Base-by-base conservation (phyloP, 2,113 vertebrate genomes). In the Cololabis saira region DNA sequence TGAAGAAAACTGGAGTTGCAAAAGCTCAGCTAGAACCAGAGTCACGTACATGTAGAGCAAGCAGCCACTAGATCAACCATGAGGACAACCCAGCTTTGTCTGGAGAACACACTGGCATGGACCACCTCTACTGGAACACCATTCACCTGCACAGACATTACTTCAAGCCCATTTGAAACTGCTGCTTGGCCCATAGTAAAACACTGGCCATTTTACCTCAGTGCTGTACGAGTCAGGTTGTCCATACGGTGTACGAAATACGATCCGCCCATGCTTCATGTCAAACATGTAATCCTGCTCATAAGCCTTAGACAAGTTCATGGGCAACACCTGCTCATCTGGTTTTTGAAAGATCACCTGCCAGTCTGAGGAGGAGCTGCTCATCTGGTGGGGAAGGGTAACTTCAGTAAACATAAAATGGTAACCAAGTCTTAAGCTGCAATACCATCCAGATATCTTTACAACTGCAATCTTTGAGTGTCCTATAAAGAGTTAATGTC, bases 71-170 rank as follows among this genome's bases (percentile, higher is more conserved):
- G 57, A 19, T 91, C 90, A 0, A 92, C 63, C 45, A 84, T 73
- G 9, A 89, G 16, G 19, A 90, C 73, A 1, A 83, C 19, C 88
- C 82, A 89, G 68, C 61, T 70, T 56, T 87, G 81, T 62, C 76
- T 84, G 33, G 85, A 90, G 59, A 88, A 87, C 33, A 91, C 14
- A 1, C 80, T 85, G 5, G 90, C 81, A 21, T 85, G 78, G 51
- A 91, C 61, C 30, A 77, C 66, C 61, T 90, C 85, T 6, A 90
- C 78, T 3, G 76, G 71, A 37, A 91, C 51, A 1, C 59, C 83
- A 53, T 68, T 76, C 27, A 89, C 61, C 91, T 92, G 62, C 2
- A 14, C 3, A 70, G 11, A 64, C 33, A 37, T 37, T 37, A 37
- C 3, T 4, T 37, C 33, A 37, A 4, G 2, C 33, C 33, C 33